These are phyloP conservation scores for honey bee (Apis mellifera) DNA, from an alignment of 1,140 invertebrate species.

Conservation along the genomic window DNA sequence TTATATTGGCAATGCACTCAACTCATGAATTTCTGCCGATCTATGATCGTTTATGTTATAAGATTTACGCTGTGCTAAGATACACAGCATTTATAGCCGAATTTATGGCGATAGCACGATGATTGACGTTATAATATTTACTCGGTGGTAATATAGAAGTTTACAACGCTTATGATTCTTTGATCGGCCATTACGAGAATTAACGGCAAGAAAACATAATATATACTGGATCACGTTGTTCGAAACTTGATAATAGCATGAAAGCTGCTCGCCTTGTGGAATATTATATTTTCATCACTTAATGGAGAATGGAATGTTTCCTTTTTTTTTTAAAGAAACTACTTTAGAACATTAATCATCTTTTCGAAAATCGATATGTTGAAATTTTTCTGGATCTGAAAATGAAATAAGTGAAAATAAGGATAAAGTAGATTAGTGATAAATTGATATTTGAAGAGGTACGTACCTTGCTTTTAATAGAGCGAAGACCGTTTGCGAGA, in stretches of 20 bases:
- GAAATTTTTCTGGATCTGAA: no score
- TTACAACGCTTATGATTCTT: neutral
- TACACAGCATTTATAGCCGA: constrained; percentile 22
- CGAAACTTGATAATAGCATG: neutral
- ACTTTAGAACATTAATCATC: no score
- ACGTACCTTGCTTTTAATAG: neutral
- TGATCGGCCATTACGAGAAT: neutral
- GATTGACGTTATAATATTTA: constrained; percentile 41
- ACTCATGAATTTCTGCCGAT: constrained; percentile 2
- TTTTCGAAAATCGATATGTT: neutral
- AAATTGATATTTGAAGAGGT: neutral
- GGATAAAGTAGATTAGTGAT: no score
- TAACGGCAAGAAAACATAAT: neutral
- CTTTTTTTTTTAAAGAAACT: neutral
- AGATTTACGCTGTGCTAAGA: constrained; percentile 31
- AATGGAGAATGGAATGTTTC: neutral
- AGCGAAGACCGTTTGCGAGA: neutral
- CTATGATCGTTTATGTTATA: neutral
- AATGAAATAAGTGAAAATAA: no score
- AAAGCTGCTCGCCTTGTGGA: no score
- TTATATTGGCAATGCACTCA: constrained; percentile 10
- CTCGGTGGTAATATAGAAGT: neutral
- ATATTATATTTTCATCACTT: neutral
- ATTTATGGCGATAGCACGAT: constrained; percentile 19
- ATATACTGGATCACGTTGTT: no score